Evolutionary conservation across 2,797 vertebrate species (phyloP).

Genomic region (Sardinella longiceps): DNA sequence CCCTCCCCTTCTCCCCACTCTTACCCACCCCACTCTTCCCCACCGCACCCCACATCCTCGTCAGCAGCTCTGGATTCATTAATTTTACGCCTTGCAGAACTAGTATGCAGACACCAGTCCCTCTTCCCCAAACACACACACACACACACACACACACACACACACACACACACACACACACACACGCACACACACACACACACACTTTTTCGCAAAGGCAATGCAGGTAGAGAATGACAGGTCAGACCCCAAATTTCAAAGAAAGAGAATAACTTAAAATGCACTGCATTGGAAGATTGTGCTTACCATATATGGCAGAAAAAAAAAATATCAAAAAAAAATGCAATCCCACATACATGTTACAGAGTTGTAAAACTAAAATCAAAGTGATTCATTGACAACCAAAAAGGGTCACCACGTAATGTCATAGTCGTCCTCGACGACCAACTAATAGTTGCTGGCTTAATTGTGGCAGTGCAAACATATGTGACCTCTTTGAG

Average conservation of each 20-base stretch:
- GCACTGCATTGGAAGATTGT: no score
- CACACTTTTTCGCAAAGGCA: constrained; percentile 9
- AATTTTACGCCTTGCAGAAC: constrained; percentile 68
- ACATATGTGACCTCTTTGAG: neutral
- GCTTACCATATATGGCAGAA: no score
- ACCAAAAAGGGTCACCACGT: no score
- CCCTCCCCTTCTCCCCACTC: neutral
- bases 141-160: constrained; percentile 30
- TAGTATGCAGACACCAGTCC: constrained; percentile 49
- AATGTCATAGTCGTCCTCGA: no score
- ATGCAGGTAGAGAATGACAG: constrained; percentile 53
- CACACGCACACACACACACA: neutral
- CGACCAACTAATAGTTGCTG: no score
- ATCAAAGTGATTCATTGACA: no score
- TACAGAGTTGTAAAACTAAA: no score
- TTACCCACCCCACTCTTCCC: neutral
- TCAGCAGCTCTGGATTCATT: constrained; percentile 62
- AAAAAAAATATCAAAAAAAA: no score
- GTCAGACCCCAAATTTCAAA: constrained; percentile 39
- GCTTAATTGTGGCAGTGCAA: no score
- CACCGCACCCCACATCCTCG: constrained; percentile 41
- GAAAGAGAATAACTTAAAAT: constrained; percentile 43
- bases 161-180: constrained; percentile 26
- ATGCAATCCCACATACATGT: no score
- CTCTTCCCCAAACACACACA: constrained; percentile 24